These are phyloP conservation scores for Channa striata DNA, from an alignment of 2,797 vertebrate genomes.

Conservation along the genomic window DNA sequence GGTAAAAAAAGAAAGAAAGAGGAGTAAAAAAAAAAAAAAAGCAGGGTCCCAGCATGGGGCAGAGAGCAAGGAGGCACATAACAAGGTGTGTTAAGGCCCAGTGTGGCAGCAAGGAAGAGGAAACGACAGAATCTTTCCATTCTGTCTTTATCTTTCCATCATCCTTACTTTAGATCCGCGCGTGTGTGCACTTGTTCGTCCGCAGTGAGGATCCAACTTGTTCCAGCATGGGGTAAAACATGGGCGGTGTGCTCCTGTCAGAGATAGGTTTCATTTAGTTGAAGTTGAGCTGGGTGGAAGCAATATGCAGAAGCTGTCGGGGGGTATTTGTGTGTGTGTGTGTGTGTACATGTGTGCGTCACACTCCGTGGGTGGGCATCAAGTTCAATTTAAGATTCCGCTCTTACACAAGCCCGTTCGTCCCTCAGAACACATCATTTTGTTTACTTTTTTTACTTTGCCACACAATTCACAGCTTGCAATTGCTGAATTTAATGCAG, in stretches of 20 bases:
- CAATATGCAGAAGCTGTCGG: slow-evolving; percentile 27
- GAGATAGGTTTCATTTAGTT: slow-evolving; percentile 58
- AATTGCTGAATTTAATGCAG: neutral
- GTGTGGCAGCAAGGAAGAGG: slow-evolving; percentile 46
- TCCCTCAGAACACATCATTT: slow-evolving; percentile 16
- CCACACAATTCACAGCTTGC: slow-evolving; percentile 19
- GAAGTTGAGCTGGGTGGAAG: slow-evolving; percentile 41
- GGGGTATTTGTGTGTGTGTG: neutral
- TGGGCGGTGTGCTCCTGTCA: slow-evolving; percentile 41
- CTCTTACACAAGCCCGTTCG: slow-evolving; percentile 22
- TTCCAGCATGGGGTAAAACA: slow-evolving; percentile 40
- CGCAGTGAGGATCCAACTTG: slow-evolving; percentile 29
- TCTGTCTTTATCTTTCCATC: slow-evolving; percentile 59
- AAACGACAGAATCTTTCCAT: slow-evolving; percentile 32
- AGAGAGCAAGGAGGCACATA: slow-evolving; percentile 56
- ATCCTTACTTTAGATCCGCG: slow-evolving; percentile 22
- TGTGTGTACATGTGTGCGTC: slow-evolving; percentile 1
- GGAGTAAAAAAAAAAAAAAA: slow-evolving; percentile 63
- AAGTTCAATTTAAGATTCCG: slow-evolving; percentile 51
- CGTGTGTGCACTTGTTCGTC: slow-evolving; percentile 27
- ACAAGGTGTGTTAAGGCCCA: slow-evolving; percentile 57
- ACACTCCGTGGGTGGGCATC: slow-evolving; percentile 55
- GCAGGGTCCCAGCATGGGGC: slow-evolving; percentile 62
- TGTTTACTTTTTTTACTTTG: slow-evolving; percentile 1
- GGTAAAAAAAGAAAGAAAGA: slow-evolving; percentile 46